Evolutionary conservation across 1,140 invertebrate genomes (phyloP).

Genomic region (Venustaconcha ellipsiformis): DNA sequence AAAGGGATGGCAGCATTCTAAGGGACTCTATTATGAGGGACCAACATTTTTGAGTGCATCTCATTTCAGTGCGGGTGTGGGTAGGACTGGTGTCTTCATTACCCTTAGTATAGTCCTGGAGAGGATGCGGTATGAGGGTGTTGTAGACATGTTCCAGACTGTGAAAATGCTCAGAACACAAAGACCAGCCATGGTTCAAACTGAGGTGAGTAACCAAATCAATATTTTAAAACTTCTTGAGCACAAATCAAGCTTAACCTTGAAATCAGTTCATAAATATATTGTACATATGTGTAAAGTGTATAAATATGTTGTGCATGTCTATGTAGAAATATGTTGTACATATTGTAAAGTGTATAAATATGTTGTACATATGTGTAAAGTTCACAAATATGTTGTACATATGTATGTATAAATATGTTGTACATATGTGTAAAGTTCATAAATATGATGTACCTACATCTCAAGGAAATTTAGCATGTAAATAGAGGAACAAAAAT

Average conservation of each 20-base stretch:
- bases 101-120: constrained; percentile 98
- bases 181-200: constrained; percentile 98
- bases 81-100: constrained; percentile 98
- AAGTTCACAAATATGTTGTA: not conserved
- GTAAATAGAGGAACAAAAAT: not conserved
- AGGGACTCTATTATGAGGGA: too few relatives aligned
- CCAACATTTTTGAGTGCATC: not conserved
- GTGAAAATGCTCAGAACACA: constrained; percentile 98
- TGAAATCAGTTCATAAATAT: not conserved
- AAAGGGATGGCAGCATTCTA: too few relatives aligned
- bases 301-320: not conserved
- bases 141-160: constrained; percentile 99
- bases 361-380: not conserved
- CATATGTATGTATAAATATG: too few relatives aligned
- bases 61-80: constrained; percentile 71
- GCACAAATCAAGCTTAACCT: not conserved
- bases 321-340: not conserved
- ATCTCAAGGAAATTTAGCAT: not conserved
- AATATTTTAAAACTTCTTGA: not conserved
- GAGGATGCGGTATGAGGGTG: constrained; percentile 98
- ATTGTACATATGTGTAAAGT: not conserved
- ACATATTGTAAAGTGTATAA: not conserved
- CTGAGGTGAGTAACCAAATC: constrained; percentile 78
- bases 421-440: not conserved
- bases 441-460: not conserved